Evolutionary conservation across 2,113 vertebrate species (phyloP).

Genomic region (Tapirus terrestris): DNA sequence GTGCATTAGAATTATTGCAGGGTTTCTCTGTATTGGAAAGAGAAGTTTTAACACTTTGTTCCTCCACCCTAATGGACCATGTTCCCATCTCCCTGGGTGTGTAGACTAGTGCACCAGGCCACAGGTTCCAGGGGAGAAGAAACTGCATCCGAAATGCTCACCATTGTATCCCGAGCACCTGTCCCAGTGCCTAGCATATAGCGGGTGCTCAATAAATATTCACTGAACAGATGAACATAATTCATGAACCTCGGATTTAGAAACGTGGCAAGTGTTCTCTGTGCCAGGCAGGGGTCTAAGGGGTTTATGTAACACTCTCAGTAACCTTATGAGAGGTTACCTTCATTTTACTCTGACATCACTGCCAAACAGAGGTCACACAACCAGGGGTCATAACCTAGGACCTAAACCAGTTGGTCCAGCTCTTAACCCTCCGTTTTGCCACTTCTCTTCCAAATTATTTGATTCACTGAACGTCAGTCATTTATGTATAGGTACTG

Average conservation of each 20-base stretch:
- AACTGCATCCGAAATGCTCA: rapidly evolving
- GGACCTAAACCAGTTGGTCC: not conserved
- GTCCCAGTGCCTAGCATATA: not conserved
- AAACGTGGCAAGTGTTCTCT: not conserved
- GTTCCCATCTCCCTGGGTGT: not conserved
- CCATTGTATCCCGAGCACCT: too few species aligned
- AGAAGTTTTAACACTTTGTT: not conserved
- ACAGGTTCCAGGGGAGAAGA: not conserved
- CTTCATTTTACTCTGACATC: not conserved
- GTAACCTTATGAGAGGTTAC: rapidly evolving
- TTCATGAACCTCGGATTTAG: not conserved
- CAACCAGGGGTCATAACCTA: rapidly evolving
- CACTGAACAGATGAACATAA: not conserved
- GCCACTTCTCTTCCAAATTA: not conserved
- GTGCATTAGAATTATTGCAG: not conserved
- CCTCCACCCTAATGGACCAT: not conserved
- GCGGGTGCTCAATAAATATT: not conserved
- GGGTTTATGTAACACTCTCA: rapidly evolving
- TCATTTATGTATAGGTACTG: rapidly evolving
- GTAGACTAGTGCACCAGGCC: not conserved
- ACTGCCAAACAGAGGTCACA: rapidly evolving
- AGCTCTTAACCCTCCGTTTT: not conserved
- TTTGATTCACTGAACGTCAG: not conserved
- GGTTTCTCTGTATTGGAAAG: not conserved
- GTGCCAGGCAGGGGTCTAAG: not conserved